Evolutionary conservation across 2,797 vertebrate genomes (phyloP).

Genomic region (Lagodon rhomboides): DNA sequence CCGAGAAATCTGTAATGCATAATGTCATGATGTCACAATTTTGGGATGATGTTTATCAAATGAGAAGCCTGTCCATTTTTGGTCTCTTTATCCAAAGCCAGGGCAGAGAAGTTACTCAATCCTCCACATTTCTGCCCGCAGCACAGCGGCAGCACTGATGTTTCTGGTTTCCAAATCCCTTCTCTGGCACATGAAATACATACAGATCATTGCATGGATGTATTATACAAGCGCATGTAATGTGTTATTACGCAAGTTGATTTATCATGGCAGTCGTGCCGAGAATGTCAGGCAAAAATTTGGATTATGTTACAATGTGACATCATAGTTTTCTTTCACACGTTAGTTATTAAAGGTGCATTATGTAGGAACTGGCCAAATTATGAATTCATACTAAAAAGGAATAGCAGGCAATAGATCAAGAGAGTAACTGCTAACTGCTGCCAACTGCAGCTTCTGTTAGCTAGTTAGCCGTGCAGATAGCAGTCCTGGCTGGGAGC

Average conservation of each 20-base stretch:
- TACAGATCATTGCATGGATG: conserved; percentile 19
- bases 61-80: conserved; percentile 37
- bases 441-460: no score
- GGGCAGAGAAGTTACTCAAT: conserved; percentile 37
- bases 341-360: not conserved
- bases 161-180: conserved; percentile 60
- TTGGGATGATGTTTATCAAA: conserved; percentile 33
- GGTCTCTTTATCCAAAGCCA: conserved; percentile 58
- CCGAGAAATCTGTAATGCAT: conserved; percentile 43
- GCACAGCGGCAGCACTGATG: conserved; percentile 12
- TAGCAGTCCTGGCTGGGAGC: no score
- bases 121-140: conserved; percentile 22
- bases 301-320: not conserved
- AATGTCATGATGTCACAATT: conserved; percentile 28
- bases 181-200: conserved; percentile 37
- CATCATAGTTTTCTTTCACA: not conserved
- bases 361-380: no score
- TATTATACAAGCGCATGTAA: conserved; percentile 39
- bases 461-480: no score
- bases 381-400: no score
- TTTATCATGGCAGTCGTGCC: conserved; percentile 10
- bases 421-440: no score
- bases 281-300: not conserved
- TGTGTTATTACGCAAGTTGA: conserved; percentile 38
- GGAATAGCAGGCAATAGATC: no score